These are phyloP conservation scores for Diplazon laetatorius DNA, from an alignment of 2,888 invertebrate genomes.

Conservation along the genomic window DNA sequence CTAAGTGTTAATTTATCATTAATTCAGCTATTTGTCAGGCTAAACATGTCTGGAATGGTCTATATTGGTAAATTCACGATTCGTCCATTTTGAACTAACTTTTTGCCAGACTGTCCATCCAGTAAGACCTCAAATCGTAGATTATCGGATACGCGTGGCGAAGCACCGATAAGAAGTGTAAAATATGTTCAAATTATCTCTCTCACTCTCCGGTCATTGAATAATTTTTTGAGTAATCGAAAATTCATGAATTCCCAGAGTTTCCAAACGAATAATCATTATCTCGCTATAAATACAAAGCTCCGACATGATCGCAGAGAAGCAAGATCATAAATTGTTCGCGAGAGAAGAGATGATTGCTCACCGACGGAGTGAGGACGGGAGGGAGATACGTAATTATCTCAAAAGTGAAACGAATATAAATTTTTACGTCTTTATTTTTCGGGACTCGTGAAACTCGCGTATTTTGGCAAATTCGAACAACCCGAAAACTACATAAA, in stretches of 20 bases:
- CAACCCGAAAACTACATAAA: slow-evolving; percentile 33
- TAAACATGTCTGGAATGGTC: too few relatives aligned
- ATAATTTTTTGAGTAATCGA: slow-evolving; percentile 37
- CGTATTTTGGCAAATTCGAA: slow-evolving; percentile 7
- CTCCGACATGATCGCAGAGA: not conserved
- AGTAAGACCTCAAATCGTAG: too few relatives aligned
- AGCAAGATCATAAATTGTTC: slow-evolving; percentile 37
- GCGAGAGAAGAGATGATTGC: slow-evolving; percentile 46
- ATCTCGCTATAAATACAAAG: slow-evolving; percentile 34
- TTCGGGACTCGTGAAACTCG: not conserved
- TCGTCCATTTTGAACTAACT: too few relatives aligned
- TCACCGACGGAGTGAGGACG: too few relatives aligned
- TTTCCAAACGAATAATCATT: slow-evolving; percentile 41
- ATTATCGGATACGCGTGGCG: not conserved
- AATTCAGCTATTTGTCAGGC: too few relatives aligned
- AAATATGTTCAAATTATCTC: slow-evolving; percentile 17
- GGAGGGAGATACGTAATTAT: slow-evolving; percentile 49
- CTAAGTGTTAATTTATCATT: too few relatives aligned
- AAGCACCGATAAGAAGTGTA: not conserved
- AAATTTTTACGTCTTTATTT: slow-evolving; percentile 22
- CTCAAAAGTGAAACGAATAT: slow-evolving; percentile 41
- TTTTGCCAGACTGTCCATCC: too few relatives aligned
- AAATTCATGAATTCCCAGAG: slow-evolving; percentile 40
- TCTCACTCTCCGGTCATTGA: slow-evolving; percentile 6
- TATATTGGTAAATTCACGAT: too few relatives aligned